These are phyloP conservation scores for Drosophila mimica DNA, from an alignment of 2,888 invertebrate genomes.

Conservation along the genomic window DNA sequence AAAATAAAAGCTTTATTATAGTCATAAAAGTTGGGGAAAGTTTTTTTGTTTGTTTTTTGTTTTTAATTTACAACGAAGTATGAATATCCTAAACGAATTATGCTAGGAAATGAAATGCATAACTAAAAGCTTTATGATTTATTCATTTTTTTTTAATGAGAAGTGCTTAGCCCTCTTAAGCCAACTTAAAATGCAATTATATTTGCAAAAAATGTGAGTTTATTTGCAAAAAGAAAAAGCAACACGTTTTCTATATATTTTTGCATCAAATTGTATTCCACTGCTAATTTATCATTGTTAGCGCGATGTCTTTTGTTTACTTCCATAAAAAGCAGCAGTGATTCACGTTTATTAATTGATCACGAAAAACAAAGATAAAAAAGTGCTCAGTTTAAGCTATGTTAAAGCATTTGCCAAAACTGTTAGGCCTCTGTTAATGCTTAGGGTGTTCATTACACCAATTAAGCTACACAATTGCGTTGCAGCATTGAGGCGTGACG, in stretches of 20 bases:
- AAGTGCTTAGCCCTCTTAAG: neutral
- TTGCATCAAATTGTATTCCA: neutral
- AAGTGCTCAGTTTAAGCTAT: neutral
- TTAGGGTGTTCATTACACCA: conserved; percentile 45
- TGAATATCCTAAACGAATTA: conserved; percentile 29
- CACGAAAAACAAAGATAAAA: neutral
- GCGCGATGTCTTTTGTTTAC: neutral
- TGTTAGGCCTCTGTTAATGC: neutral
- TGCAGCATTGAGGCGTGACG: conserved; percentile 61
- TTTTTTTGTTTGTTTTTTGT: neutral
- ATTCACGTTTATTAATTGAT: conserved; percentile 6
- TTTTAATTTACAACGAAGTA: conserved; percentile 11
- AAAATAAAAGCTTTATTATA: conserved; percentile 19
- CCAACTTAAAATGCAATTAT: neutral
- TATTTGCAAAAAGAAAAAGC: neutral
- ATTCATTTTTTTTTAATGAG: neutral
- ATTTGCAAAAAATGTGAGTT: neutral
- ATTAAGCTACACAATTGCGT: conserved; percentile 30
- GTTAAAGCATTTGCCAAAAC: conserved; percentile 8
- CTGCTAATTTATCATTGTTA: conserved; percentile 4
- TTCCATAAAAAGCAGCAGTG: neutral
- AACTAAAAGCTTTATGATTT: neutral
- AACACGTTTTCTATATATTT: neutral
- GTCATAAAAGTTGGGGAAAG: conserved; percentile 40
- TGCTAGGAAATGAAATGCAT: neutral